These are phyloP conservation scores for Myotis planiceps DNA, from an alignment of 2,797 vertebrate genomes.

Conservation along the genomic window DNA sequence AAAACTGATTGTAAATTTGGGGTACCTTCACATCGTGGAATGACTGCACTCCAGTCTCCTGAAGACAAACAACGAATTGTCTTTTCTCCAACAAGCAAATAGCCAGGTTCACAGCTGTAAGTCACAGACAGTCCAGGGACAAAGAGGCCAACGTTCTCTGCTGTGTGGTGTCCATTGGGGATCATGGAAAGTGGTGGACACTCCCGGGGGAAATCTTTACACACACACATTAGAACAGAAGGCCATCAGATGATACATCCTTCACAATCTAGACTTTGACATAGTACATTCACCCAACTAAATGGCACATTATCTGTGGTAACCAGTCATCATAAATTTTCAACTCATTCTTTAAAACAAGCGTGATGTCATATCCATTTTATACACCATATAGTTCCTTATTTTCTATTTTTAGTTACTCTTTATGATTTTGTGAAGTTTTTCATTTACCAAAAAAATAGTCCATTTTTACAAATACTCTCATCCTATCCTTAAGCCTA, in stretches of 20 bases:
- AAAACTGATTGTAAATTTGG: neutral
- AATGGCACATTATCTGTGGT: neutral
- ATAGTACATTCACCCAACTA: neutral
- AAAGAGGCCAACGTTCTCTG: conserved; percentile 14
- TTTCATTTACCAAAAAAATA: neutral
- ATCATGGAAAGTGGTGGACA: conserved; percentile 73
- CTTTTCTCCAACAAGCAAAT: conserved; percentile 71
- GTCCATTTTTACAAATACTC: neutral
- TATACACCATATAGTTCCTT: neutral
- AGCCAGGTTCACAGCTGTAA: conserved; percentile 83
- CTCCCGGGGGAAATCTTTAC: conserved; percentile 57
- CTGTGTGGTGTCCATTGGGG: conserved; percentile 66
- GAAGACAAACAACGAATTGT: conserved; percentile 72
- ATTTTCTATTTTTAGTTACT: conserved; percentile 23
- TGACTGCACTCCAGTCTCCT: conserved; percentile 81
- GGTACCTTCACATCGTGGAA: conserved; percentile 82
- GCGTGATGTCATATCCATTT: neutral
- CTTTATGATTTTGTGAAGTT: conserved; percentile 1
- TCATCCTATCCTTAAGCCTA: neutral
- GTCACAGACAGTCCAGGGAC: conserved; percentile 70
- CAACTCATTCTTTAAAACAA: neutral
- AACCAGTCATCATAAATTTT: neutral
- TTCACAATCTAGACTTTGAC: neutral
- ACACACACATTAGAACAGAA: neutral
- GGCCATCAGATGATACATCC: neutral